Conservation (phyloP, 1,140 invertebrate species). For the Magallana angulata region DNA sequence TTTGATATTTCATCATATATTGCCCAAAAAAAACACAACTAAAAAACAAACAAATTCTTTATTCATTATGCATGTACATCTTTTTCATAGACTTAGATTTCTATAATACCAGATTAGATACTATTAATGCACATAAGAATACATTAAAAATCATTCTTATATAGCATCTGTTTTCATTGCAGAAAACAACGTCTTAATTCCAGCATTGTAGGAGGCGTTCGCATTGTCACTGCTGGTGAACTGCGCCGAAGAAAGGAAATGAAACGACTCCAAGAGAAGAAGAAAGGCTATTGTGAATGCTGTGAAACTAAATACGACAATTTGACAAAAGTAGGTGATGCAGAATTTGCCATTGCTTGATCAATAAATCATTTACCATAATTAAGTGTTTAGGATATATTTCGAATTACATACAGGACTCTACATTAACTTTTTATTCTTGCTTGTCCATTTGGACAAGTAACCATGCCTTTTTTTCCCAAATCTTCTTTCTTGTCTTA, state of each 20-base stretch:
- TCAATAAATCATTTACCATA: too few species aligned
- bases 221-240: conserved; percentile 71
- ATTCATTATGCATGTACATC: too few species aligned
- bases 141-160: too few species aligned
- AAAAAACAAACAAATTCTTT: too few species aligned
- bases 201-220: conserved; percentile 59
- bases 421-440: neutral
- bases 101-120: too few species aligned
- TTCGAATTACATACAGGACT: neutral
- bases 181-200: conserved; percentile 20
- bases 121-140: too few species aligned
- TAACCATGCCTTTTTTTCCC: neutral
- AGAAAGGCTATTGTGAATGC: conserved; percentile 75
- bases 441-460: neutral
- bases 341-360: neutral
- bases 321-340: conserved; percentile 66
- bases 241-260: conserved; percentile 61
- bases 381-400: neutral
- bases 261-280: conserved; percentile 63
- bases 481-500: too few species aligned
- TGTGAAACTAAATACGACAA: conserved; percentile 73
- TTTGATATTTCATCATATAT: too few species aligned
- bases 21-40: too few species aligned
- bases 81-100: too few species aligned
- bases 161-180: neutral